phyloP scores from a whole-genome alignment of 2,113 vertebrate genomes.

The Tragelaphus buxtoni region DNA sequence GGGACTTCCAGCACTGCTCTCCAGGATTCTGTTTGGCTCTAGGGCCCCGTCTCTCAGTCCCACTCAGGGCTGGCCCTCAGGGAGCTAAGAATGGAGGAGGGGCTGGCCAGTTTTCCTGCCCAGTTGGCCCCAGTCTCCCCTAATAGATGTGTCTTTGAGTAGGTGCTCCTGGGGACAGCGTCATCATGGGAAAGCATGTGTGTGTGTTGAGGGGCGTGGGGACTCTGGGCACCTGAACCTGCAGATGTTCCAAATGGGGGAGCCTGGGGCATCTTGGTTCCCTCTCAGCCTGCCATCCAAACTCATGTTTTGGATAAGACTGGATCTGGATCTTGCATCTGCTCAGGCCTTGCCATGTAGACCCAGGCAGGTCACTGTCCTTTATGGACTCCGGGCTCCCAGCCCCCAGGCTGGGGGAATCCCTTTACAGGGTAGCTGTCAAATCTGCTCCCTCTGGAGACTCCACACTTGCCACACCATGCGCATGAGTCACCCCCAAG shows the following conservation, averaged over 20 bases:
- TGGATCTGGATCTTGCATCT: not conserved
- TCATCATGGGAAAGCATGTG: not conserved
- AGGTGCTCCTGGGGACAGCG: not conserved
- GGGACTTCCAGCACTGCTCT: not conserved
- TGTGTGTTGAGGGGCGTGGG: fast-evolving
- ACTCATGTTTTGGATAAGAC: not conserved
- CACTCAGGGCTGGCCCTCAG: not conserved
- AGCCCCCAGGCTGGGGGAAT: not conserved
- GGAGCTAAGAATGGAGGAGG: not conserved
- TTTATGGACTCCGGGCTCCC: not conserved
- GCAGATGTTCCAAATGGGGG: not conserved
- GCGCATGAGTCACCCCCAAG: fast-evolving
- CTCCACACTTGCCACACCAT: not conserved
- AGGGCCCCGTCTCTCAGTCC: not conserved
- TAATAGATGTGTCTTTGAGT: not conserved
- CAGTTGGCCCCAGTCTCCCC: not conserved
- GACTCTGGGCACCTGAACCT: not conserved
- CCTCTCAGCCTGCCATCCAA: not conserved
- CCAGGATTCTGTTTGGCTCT: not conserved
- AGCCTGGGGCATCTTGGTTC: not conserved
- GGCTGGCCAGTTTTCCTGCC: not conserved
- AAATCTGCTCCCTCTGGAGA: not conserved
- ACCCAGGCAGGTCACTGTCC: not conserved
- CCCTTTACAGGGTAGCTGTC: not conserved
- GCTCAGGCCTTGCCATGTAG: not conserved